Evolutionary conservation across 1,140 invertebrate species (phyloP).

Genomic region (Eubasilissa regina): DNA sequence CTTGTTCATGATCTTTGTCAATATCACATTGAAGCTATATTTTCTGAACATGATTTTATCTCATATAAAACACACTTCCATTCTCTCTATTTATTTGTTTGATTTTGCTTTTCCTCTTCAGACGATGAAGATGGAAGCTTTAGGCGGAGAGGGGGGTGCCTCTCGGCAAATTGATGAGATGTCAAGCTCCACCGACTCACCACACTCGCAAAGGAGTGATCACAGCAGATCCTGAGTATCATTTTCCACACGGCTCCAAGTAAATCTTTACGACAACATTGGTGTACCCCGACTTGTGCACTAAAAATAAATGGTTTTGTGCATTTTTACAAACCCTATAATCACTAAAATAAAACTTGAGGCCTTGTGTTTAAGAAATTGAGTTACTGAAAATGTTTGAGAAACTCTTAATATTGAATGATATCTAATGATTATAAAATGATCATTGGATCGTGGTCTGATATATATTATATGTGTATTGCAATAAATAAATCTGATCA

Average conservation of each 20-base stretch:
- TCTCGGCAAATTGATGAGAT: slow-evolving; percentile 66
- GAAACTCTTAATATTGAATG: background rate
- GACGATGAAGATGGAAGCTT: slow-evolving; percentile 66
- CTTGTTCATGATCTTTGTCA: too few species aligned
- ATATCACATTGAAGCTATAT: too few species aligned
- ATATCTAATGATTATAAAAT: background rate
- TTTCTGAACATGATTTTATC: too few species aligned
- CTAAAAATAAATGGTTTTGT: background rate
- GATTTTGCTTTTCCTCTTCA: slow-evolving; percentile 46
- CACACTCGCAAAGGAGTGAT: slow-evolving; percentile 54
- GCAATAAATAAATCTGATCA: too few species aligned
- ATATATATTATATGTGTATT: background rate
- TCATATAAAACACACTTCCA: too few species aligned
- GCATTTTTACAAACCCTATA: background rate
- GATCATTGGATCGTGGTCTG: background rate
- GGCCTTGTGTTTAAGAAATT: background rate
- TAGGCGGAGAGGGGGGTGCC: slow-evolving; percentile 67
- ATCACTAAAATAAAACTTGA: background rate
- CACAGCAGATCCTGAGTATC: slow-evolving; percentile 55
- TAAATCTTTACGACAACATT: background rate
- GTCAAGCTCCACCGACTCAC: slow-evolving; percentile 62
- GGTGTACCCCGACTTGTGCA: slow-evolving; percentile 12
- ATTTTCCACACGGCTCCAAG: background rate
- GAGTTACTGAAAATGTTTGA: too few species aligned
- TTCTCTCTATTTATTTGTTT: background rate